A percentile compares a stretch with the other conserved stretches of the same genome.
phyloP scores from a whole-genome alignment of 2,888 invertebrate species.

The Clitarchus hookeri region DNA sequence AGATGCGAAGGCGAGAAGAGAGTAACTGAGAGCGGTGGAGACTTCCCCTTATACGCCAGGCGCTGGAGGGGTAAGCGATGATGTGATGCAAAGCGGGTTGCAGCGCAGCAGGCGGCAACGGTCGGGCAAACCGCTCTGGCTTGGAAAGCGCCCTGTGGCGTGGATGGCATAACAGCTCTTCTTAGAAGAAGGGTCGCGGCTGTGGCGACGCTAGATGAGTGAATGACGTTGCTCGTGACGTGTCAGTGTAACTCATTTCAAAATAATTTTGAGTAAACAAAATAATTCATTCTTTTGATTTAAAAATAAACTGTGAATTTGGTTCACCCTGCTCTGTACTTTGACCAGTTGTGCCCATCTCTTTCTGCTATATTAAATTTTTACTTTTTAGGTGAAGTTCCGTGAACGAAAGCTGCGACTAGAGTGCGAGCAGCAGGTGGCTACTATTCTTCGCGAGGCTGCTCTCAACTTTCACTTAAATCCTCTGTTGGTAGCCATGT shows the following conservation, averaged over 20 bases:
- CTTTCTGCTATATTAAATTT: background rate
- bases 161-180: too few relatives aligned
- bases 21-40: too few relatives aligned
- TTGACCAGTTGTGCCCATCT: background rate
- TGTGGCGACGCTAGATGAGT: too few relatives aligned
- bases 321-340: background rate
- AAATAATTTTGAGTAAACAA: background rate
- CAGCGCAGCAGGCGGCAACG: too few relatives aligned
- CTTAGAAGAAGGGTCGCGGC: too few relatives aligned
- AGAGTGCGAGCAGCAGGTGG: conserved; percentile 83
- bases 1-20: too few relatives aligned
- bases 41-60: too few relatives aligned
- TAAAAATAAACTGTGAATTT: background rate
- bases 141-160: too few relatives aligned
- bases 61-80: too few relatives aligned
- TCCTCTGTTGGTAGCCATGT: conserved; percentile 81
- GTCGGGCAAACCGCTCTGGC: too few relatives aligned
- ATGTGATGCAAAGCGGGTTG: too few relatives aligned
- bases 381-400: conserved; percentile 62
- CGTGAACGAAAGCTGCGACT: conserved; percentile 71
- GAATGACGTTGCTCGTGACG: too few relatives aligned
- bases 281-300: background rate
- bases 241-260: background rate
- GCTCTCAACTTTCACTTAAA: conserved; percentile 91
- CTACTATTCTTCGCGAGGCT: conserved; percentile 80